A percentile compares a stretch with the other conserved stretches of the same genome.
phyloP scores from a whole-genome alignment of 2,888 invertebrate species.

The Drosophila mulleri region DNA sequence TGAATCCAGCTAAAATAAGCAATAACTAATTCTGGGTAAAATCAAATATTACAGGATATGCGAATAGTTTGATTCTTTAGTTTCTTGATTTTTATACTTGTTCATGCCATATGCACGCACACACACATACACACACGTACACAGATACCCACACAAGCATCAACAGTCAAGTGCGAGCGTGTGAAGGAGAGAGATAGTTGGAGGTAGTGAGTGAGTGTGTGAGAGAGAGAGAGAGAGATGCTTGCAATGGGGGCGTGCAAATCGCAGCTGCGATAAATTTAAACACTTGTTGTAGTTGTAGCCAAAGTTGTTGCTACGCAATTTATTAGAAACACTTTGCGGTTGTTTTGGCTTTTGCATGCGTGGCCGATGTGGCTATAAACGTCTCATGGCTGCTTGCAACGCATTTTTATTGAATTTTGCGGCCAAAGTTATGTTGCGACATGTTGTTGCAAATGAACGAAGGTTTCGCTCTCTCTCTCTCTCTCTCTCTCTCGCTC shows the following conservation, averaged over 20 bases:
- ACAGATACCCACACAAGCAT: slow-evolving; percentile 8
- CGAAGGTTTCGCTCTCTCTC: neutral
- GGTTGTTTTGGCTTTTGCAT: slow-evolving; percentile 72
- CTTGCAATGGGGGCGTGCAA: slow-evolving; percentile 24
- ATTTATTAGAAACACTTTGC: slow-evolving; percentile 80
- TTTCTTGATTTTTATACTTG: slow-evolving; percentile 21
- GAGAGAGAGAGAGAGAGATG: slow-evolving; percentile 3
- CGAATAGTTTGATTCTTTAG: too few species aligned
- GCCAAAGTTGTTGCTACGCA: slow-evolving; percentile 64
- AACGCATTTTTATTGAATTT: slow-evolving; percentile 76
- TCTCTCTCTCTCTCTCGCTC: neutral
- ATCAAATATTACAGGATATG: slow-evolving; percentile 33
- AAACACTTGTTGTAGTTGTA: slow-evolving; percentile 78
- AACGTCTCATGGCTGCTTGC: slow-evolving; percentile 64
- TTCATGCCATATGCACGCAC: slow-evolving; percentile 31
- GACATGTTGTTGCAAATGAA: slow-evolving; percentile 35
- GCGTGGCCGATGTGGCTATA: slow-evolving; percentile 63
- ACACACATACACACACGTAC: neutral
- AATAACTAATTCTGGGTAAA: neutral
- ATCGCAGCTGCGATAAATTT: slow-evolving; percentile 75
- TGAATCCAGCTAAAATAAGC: too few species aligned
- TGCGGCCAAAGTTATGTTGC: slow-evolving; percentile 44
- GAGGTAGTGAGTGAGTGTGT: too few species aligned
- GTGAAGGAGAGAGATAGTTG: neutral
- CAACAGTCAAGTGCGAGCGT: slow-evolving; percentile 3